Percentiles rank a stretch among this genome's conserved stretches.
These are phyloP conservation scores for Leptinotarsa undecemlineata DNA, from an alignment of 1,140 invertebrate genomes.

Conservation along the genomic window DNA sequence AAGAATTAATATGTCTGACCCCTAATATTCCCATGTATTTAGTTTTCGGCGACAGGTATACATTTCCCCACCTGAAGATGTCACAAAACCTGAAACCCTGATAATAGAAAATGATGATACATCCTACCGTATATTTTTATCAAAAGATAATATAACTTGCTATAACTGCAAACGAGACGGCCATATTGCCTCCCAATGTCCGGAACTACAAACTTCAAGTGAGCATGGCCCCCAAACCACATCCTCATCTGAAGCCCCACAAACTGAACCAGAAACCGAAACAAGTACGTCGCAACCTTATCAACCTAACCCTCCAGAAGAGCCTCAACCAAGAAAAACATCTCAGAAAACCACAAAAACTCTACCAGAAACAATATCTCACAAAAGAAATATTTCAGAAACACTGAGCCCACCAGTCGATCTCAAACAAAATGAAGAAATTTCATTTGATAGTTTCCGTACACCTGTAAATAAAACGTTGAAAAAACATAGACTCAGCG, in stretches of 20 bases:
- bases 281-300: background rate
- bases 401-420: background rate
- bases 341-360: background rate
- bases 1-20: background rate
- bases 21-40: constrained; percentile 11
- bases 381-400: background rate
- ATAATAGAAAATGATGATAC: constrained; percentile 1
- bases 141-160: background rate
- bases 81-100: background rate
- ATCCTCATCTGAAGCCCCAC: background rate
- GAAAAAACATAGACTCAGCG: background rate
- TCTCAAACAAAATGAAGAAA: background rate
- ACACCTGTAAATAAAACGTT: background rate
- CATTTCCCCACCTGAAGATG: constrained; percentile 4
- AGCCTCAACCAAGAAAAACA: background rate
- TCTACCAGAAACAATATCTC: background rate
- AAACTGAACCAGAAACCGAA: background rate
- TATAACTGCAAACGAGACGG: constrained; percentile 14
- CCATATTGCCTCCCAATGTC: constrained; percentile 13
- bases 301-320: background rate
- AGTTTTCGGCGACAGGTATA: constrained; percentile 15
- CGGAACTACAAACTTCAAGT: background rate
- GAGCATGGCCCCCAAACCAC: background rate
- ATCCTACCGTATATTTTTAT: constrained; percentile 4
- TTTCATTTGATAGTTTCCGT: background rate